Conservation (phyloP, 2,113 vertebrate genomes). For the Campylorhamphus procurvoides region DNA sequence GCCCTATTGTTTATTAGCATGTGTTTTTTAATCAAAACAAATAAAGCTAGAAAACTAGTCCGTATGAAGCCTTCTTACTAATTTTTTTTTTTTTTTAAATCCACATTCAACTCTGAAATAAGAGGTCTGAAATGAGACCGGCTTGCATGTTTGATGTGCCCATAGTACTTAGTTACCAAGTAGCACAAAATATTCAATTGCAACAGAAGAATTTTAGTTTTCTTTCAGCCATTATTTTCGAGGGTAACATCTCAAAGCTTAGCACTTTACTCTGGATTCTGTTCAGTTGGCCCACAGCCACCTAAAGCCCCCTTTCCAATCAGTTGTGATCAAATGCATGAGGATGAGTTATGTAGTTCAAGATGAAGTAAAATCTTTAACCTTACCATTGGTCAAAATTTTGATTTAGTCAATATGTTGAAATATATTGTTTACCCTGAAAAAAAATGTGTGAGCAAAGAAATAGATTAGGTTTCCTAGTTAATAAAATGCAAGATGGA, state of each 20-base stretch:
- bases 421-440: slow-evolving; percentile 20
- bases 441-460: background rate
- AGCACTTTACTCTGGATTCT: slow-evolving; percentile 32
- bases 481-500: background rate
- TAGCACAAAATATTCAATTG: slow-evolving; percentile 21
- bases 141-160: background rate
- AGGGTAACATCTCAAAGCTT: slow-evolving; percentile 37
- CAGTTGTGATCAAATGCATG: slow-evolving; percentile 28
- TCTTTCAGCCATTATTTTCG: slow-evolving; percentile 53
- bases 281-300: slow-evolving; percentile 18
- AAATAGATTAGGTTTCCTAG: background rate
- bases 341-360: slow-evolving; percentile 43
- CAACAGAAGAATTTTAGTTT: slow-evolving; percentile 59
- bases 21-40: background rate
- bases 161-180: slow-evolving; percentile 35
- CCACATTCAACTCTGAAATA: background rate
- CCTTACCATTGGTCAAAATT: background rate
- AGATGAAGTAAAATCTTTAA: slow-evolving; percentile 58
- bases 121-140: slow-evolving; percentile 30
- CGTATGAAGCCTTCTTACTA: background rate
- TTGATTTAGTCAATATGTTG: background rate
- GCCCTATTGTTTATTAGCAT: background rate
- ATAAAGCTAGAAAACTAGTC: background rate
- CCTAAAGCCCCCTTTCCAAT: slow-evolving; percentile 16
- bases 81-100: background rate